phyloP scores from a whole-genome alignment of 2,797 vertebrate species.

The Crotalus adamanteus region DNA sequence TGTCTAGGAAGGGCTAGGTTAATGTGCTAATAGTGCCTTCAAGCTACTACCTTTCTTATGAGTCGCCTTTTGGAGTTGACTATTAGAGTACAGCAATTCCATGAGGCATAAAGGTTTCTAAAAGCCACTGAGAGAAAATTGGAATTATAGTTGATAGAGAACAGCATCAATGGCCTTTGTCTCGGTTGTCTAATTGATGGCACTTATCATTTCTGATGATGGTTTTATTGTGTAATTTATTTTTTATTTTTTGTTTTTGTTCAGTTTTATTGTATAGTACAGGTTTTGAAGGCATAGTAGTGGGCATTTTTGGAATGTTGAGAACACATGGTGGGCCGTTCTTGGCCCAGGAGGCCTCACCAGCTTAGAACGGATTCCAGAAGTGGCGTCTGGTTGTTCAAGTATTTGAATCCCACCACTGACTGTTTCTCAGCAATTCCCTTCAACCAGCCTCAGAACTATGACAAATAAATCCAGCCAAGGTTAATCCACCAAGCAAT shows the following conservation, averaged over 20 bases:
- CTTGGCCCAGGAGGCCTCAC: too few relatives aligned
- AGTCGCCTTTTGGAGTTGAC: neutral
- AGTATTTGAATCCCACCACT: too few relatives aligned
- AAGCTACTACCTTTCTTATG: neutral
- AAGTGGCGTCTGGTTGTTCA: too few relatives aligned
- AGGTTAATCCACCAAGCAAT: too few relatives aligned
- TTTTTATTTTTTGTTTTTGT: neutral
- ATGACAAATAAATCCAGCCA: too few relatives aligned
- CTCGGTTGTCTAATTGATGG: neutral
- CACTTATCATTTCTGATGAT: neutral
- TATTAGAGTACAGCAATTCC: neutral
- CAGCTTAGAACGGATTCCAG: too few relatives aligned
- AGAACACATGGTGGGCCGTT: neutral
- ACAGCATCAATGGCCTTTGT: neutral
- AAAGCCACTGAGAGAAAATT: neutral
- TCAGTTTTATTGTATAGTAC: neutral
- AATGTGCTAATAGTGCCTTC: neutral
- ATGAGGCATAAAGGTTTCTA: neutral
- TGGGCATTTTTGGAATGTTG: neutral
- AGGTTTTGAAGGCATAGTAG: neutral
- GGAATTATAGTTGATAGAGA: neutral
- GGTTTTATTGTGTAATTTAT: neutral
- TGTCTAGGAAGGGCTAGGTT: neutral
- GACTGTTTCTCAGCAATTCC: too few relatives aligned
- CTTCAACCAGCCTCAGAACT: too few relatives aligned